Evolutionary conservation across 2,113 vertebrate species (phyloP), one percentile per base, ranked within the genome.

Genomic region (Saguinus midas): DNA sequence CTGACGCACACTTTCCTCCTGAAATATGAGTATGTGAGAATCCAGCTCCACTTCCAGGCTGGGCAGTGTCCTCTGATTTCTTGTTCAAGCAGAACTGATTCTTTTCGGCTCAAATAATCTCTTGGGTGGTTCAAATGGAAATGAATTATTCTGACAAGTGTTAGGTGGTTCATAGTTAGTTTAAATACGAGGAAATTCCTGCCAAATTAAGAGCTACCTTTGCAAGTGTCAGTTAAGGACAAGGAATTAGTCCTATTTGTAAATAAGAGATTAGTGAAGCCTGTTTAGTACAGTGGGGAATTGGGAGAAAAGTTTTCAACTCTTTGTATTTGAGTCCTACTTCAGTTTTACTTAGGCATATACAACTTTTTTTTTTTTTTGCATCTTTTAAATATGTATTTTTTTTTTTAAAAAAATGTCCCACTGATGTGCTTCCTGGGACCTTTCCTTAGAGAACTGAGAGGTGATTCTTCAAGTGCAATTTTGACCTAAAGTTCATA

Each of bases 401-500:
- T 96, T 97, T 25, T 87, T 82, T 40, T 3, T 25, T 84, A 84
- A 96, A 76, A 50, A 61, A 20, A 79, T 84, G 25, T 43, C 50
- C 32, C 45, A 75, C n/a, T 75, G 12, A 82, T 52, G n/a, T 89
- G 45, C 7, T 37, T 12, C 52, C 58, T 80, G 76, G 79, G 80
- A 81, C 5, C 40, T 81, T 87, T 55, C 1, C 25, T 82, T 10
- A 20, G 6, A 73, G 58, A 94, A 21, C 6, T 92, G 27, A 11
- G 45, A 91, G 10, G 21, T 78, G 29, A 86, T 82, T 89, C 55
- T 92, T 91, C 27, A 85, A 73, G 55, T 43, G 32, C 27, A 83
- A 58, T 79, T 96, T 93, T 95, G 29, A 90, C 17, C 14, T 76
- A 4, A 86, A 90, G 14, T 90, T 96, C 43, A 80, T 29, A 81